Conservation (phyloP, 2,797 vertebrate genomes). For the Crocodylus rhombifer region DNA sequence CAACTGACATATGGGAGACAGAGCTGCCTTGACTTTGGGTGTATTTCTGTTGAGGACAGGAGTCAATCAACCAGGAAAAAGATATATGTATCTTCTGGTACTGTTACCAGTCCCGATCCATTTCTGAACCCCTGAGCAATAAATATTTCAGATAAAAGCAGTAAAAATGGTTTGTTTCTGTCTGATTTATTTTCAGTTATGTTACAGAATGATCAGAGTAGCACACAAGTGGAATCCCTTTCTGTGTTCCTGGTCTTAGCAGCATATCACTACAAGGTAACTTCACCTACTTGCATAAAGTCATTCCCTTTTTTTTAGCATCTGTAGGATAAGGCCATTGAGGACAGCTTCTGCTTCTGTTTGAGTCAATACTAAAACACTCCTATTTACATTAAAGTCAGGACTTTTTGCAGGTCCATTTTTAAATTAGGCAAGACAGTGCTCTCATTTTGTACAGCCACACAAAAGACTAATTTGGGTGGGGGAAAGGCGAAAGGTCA, state of each 20-base stretch:
- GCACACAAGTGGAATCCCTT: neutral
- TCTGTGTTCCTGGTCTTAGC: neutral
- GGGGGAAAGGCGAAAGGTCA: neutral
- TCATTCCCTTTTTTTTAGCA: neutral
- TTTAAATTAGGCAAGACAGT: neutral
- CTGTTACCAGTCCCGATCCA: neutral
- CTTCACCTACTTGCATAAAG: neutral
- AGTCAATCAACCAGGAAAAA: neutral
- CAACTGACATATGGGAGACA: rapidly evolving
- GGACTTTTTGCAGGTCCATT: neutral
- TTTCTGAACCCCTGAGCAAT: neutral
- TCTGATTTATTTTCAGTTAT: neutral
- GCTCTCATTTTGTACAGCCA: rapidly evolving
- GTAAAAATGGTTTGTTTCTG: neutral
- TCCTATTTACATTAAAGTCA: neutral
- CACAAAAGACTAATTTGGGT: neutral
- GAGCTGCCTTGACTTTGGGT: neutral
- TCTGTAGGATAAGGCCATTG: neutral
- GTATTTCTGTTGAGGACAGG: neutral
- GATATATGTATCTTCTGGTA: neutral
- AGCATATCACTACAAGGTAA: neutral
- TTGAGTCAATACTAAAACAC: neutral
- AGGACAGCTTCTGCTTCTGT: neutral
- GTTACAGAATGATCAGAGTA: neutral
- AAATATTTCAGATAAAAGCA: neutral